Percentiles rank a stretch among this genome's conserved stretches.
These are phyloP conservation scores for Scomber scombrus DNA, from an alignment of 2,113 vertebrate species.

Conservation along the genomic window DNA sequence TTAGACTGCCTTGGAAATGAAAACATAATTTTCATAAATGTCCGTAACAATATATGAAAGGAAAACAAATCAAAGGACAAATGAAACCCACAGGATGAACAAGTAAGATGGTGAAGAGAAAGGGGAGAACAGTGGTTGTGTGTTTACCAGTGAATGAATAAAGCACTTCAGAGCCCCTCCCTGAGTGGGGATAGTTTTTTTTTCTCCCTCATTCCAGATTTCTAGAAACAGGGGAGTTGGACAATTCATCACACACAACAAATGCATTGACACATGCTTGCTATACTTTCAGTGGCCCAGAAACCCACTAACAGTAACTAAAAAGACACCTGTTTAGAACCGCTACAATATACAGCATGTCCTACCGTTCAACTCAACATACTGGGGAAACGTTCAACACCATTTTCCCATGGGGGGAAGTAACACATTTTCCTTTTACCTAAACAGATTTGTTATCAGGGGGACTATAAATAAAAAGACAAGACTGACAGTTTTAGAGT, in stretches of 20 bases:
- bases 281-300: constrained; percentile 39
- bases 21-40: constrained; percentile 32
- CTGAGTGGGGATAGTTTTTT: constrained; percentile 8
- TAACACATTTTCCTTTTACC: background rate
- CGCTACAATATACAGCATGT: background rate
- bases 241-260: constrained; percentile 53
- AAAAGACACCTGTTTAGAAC: constrained; percentile 18
- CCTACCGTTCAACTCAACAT: constrained; percentile 6
- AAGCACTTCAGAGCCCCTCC: constrained; percentile 38
- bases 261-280: constrained; percentile 36
- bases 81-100: background rate
- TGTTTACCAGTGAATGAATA: constrained; percentile 33
- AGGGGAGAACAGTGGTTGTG: background rate
- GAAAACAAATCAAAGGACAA: constrained; percentile 58
- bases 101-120: background rate
- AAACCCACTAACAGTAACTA: constrained; percentile 43
- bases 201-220: constrained; percentile 37
- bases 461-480: constrained; percentile 26
- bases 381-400: background rate
- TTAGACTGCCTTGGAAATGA: constrained; percentile 42
- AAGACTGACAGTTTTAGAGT: background rate
- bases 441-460: background rate
- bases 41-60: constrained; percentile 45
- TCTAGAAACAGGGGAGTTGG: constrained; percentile 29
- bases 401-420: constrained; percentile 14